Percentiles rank a stretch among this genome's conserved stretches.
phyloP scores from a whole-genome alignment of 2,113 vertebrate species.

The Pelvicachromis taeniatus region DNA sequence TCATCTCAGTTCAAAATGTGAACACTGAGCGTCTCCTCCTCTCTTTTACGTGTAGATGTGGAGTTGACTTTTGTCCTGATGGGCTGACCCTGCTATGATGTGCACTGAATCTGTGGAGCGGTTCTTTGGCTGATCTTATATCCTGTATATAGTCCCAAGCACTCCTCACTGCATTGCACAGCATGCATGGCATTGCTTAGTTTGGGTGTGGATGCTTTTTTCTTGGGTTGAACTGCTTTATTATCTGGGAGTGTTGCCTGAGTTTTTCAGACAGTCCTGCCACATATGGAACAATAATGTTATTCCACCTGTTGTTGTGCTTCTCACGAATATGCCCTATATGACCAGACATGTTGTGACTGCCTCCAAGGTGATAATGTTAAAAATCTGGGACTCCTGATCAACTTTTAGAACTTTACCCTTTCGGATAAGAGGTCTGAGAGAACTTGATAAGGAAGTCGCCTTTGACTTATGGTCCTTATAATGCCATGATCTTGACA shows the following conservation, averaged over 20 bases:
- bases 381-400: background rate
- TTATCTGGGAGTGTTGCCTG: background rate
- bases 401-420: background rate
- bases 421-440: background rate
- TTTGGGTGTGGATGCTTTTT: background rate
- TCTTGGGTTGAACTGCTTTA: background rate
- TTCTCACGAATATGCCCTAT: too few species aligned
- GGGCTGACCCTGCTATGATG: background rate
- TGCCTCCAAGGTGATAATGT: too few species aligned
- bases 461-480: background rate
- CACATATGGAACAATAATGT: too few species aligned
- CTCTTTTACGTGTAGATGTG: background rate
- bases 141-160: background rate
- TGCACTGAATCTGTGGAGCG: background rate
- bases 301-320: too few species aligned
- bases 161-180: background rate
- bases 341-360: too few species aligned
- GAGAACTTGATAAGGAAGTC: background rate
- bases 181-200: rapidly evolving
- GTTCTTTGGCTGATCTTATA: background rate
- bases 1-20: background rate
- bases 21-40: background rate
- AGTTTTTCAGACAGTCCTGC: too few species aligned
- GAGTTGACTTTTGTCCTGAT: background rate
- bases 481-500: background rate